Conservation (phyloP, 2,797 vertebrate species). For the Eulemur mongoz region DNA sequence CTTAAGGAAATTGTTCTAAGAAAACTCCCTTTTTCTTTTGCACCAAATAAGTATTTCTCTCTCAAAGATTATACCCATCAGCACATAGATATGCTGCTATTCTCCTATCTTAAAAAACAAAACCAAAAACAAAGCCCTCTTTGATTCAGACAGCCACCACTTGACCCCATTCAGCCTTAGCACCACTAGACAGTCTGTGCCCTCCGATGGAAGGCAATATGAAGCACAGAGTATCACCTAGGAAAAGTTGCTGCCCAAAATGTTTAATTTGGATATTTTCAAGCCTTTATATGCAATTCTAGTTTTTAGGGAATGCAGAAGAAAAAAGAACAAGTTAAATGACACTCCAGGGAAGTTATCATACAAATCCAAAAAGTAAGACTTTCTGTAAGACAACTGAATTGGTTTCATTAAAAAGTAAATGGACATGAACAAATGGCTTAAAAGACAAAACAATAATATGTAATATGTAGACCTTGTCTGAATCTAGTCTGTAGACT, state of each 20-base stretch:
- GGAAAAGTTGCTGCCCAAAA: neutral
- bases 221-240: neutral
- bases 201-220: neutral
- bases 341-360: neutral
- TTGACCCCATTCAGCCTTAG: neutral
- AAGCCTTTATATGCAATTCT: neutral
- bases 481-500: neutral
- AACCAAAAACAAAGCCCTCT: neutral
- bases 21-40: neutral
- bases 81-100: neutral
- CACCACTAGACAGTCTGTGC: neutral
- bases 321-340: neutral
- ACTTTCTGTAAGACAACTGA: neutral
- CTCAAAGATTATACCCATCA: neutral
- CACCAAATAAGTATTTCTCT: neutral
- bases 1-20: neutral
- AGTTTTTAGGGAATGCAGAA: neutral
- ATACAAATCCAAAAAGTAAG: neutral
- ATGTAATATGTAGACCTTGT: neutral
- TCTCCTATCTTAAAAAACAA: conserved; percentile 8
- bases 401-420: neutral
- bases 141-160: neutral
- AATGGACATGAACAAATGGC: neutral
- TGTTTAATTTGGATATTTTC: neutral
- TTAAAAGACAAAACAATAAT: neutral